Evolutionary conservation across 2,113 vertebrate genomes (phyloP), one percentile per base, ranked within the genome.

Genomic region (Cryptomyrus ogoouensis): DNA sequence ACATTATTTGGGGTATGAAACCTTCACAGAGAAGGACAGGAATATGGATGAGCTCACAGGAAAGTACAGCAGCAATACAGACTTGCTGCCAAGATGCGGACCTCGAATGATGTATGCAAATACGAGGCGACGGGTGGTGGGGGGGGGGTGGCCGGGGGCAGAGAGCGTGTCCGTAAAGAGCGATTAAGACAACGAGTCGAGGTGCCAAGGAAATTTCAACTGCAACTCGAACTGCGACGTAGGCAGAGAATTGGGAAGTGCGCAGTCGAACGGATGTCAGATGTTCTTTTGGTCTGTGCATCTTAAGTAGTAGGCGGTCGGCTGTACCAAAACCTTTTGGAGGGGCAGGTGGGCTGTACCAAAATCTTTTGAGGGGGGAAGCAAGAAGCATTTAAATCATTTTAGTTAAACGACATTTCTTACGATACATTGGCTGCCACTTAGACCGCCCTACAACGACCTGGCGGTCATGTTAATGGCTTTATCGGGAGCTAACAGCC

Each of bases 371-470:
- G 62, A 66, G 47, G 44, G 21, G 83, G 80, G n/a, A 53, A 53
- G 77, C 89, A 70, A 58, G 85, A 88, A 70, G 74, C 13, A 47
- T 88, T 89, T 88, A 46, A 77, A 46, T 74, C 66, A 21, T 74
- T 90, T 87, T 88, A 66, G 27, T 50, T 90, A 58, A 90, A 87
- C 77, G 42, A 62, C 74, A 84, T 88, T 85, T 50, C 77, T 85
- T 21, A 56, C 5, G 44, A 52, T 77, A 62, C 58, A 58, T 10
- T 10, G 85, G 39, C 89, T n/a, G 84, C 15, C 31, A 44, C 84
- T 87, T 74, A 74, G 70, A 87, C 66, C 44, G n/a, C n/a, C 58
- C 58, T 52, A 84, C 70, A 27, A 62, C 9, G 46, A 87, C 27
- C 42, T 39, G 53, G 83, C 46, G 39, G 62, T 90, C 84, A 90